These are phyloP conservation scores for Hermetia illucens DNA, from an alignment of 1,140 invertebrate species.

Conservation along the genomic window DNA sequence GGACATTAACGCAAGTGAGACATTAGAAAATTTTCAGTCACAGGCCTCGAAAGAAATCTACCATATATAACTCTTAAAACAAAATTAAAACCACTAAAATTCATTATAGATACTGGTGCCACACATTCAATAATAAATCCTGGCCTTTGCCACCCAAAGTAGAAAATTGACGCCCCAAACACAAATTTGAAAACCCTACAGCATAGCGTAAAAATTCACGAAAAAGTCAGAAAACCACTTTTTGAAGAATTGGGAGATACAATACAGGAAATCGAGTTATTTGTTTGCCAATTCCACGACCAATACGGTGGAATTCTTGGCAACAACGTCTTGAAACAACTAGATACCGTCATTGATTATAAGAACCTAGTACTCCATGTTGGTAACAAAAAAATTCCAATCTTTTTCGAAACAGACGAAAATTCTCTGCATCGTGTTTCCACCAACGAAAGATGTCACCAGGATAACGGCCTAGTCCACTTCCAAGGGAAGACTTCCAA, in stretches of 20 bases:
- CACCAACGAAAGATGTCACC: too few relatives aligned
- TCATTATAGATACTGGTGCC: background rate
- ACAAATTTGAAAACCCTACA: slow-evolving; percentile 2
- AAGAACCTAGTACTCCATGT: too few relatives aligned
- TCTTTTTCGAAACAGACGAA: too few relatives aligned
- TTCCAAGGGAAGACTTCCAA: too few relatives aligned
- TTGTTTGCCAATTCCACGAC: slow-evolving; percentile 2
- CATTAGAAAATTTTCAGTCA: background rate
- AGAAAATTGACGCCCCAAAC: background rate
- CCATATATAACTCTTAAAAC: slow-evolving; percentile 1
- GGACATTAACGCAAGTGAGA: background rate
- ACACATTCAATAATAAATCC: background rate
- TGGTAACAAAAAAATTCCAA: too few relatives aligned
- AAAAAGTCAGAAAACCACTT: background rate
- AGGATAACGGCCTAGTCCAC: too few relatives aligned
- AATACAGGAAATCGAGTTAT: background rate
- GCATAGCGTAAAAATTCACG: background rate
- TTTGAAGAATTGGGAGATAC: background rate
- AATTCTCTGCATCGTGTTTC: too few relatives aligned
- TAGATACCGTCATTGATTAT: too few relatives aligned
- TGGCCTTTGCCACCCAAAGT: background rate
- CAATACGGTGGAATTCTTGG: background rate
- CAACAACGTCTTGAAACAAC: background rate
- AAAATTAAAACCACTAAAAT: background rate
- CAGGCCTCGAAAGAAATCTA: background rate